These are phyloP conservation scores for Eupithecia exiguata DNA, from an alignment of 2,888 invertebrate species.

Conservation along the genomic window DNA sequence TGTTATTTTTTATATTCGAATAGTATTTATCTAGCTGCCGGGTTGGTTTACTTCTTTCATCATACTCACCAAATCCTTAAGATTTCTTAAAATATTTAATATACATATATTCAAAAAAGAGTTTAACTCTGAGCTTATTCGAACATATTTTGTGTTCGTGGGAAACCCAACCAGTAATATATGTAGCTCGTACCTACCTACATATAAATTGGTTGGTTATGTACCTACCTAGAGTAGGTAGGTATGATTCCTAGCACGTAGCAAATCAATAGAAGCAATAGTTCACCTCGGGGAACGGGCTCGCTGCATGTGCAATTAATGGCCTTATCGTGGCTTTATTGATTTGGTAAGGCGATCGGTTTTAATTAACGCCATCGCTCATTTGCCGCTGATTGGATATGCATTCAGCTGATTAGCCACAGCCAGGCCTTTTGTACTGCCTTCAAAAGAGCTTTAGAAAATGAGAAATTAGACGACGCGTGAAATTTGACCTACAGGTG, in stretches of 20 bases:
- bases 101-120: background rate
- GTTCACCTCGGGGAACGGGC: slow-evolving; percentile 63
- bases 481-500: slow-evolving; percentile 5
- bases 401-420: slow-evolving; percentile 29
- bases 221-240: slow-evolving; percentile 1
- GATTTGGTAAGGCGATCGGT: slow-evolving; percentile 82
- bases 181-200: background rate
- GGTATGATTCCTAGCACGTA: slow-evolving; percentile 27
- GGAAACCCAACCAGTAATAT: background rate
- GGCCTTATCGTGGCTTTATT: slow-evolving; percentile 81
- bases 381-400: slow-evolving; percentile 77
- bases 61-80: background rate
- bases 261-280: slow-evolving; percentile 51
- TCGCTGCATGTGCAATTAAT: slow-evolving; percentile 78
- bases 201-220: slow-evolving; percentile 7
- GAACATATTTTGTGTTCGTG: background rate
- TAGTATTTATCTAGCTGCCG: too few species aligned
- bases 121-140: background rate
- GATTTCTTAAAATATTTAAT: background rate
- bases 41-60: too few species aligned
- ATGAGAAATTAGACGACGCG: slow-evolving; percentile 12
- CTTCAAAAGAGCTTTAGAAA: background rate
- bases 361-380: slow-evolving; percentile 81
- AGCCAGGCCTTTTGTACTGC: slow-evolving; percentile 23
- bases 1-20: too few species aligned